Percentiles rank a stretch among this genome's conserved stretches.
Evolutionary conservation across 2,888 invertebrate species (phyloP).

Genomic region (Eupeodes latifasciatus): DNA sequence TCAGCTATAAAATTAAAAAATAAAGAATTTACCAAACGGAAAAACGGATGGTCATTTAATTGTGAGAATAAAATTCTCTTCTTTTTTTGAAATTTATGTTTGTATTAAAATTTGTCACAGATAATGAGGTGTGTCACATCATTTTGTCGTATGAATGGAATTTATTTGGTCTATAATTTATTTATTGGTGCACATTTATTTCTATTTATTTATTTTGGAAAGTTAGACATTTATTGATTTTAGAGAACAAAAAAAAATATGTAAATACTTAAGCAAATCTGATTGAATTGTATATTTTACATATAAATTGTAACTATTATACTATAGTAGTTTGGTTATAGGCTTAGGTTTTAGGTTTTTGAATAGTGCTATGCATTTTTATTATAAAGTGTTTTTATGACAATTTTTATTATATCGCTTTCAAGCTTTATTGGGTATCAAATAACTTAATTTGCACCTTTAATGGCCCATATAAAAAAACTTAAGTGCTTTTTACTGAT

Average conservation of each 20-base stretch:
- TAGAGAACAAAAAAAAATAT: neutral
- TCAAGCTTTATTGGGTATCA: neutral
- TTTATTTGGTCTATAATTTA: constrained; percentile 7
- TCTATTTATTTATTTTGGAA: neutral
- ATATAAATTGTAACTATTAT: neutral
- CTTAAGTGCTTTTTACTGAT: no score
- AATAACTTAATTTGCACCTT: neutral
- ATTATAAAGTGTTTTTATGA: neutral
- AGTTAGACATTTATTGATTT: constrained; percentile 7
- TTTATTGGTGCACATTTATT: neutral
- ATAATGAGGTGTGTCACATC: neutral
- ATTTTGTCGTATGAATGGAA: neutral
- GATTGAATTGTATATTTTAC: neutral
- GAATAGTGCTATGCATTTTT: neutral
- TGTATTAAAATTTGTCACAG: neutral
- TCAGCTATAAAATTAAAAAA: neutral
- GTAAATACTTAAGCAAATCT: neutral
- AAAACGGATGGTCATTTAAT: neutral
- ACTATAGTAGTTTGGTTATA: no score
- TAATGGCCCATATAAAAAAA: neutral
- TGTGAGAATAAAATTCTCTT: constrained; percentile 7
- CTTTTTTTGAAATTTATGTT: neutral
- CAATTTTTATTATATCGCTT: neutral
- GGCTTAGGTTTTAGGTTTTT: neutral
- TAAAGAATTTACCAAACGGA: neutral